These are phyloP conservation scores for Pantherophis alleghaniensis DNA, from an alignment of 2,797 vertebrate species.

Conservation along the genomic window DNA sequence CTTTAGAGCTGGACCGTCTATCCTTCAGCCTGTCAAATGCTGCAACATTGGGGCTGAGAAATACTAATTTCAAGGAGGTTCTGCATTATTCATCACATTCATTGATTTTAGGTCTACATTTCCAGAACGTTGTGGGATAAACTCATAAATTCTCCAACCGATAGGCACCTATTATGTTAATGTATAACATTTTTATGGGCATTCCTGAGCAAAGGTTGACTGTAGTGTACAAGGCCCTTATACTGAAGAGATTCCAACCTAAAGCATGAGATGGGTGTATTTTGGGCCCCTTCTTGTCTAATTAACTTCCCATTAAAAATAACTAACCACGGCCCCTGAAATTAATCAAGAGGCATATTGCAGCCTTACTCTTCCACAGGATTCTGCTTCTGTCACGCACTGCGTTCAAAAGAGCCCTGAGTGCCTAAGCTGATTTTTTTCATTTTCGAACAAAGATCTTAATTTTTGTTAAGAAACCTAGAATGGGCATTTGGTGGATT, in stretches of 20 bases:
- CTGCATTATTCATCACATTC: not conserved
- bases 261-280: not conserved
- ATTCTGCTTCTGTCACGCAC: not conserved
- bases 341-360: not conserved
- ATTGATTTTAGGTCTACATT: not conserved
- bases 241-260: not conserved
- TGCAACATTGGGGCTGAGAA: not conserved
- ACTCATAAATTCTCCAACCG: not conserved
- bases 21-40: not conserved
- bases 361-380: not conserved
- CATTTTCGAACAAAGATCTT: not conserved
- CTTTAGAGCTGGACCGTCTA: not conserved
- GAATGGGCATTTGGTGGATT: not conserved
- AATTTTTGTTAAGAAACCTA: not conserved
- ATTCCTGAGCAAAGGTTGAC: not conserved
- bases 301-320: not conserved
- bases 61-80: not conserved
- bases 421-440: not conserved
- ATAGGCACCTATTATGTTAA: not conserved
- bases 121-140: not conserved
- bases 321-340: not conserved
- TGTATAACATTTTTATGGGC: not conserved
- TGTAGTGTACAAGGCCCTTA: not conserved
- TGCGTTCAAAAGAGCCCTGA: not conserved
- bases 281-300: not conserved